Evolutionary conservation across 2,113 vertebrate genomes (phyloP).

Genomic region (Sminthopsis crassicaudata): DNA sequence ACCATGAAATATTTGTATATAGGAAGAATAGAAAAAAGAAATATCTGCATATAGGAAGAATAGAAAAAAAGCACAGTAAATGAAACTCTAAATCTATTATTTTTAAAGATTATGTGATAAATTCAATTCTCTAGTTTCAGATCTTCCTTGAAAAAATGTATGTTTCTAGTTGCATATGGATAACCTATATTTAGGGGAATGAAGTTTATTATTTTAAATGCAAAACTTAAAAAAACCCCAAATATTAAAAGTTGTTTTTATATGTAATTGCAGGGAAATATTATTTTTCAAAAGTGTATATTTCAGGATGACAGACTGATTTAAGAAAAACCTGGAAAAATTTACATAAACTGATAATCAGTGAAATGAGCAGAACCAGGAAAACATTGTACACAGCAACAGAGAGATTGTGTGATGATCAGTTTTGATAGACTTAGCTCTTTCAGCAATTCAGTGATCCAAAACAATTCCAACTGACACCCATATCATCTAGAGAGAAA

Average conservation of each 20-base stretch:
- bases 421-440: too few species aligned
- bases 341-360: too few species aligned
- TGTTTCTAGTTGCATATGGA: not conserved
- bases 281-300: not conserved
- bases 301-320: not conserved
- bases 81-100: not conserved
- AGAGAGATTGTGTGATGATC: too few species aligned
- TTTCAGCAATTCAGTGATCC: too few species aligned
- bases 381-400: too few species aligned
- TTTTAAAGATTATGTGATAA: not conserved
- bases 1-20: not conserved
- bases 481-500: too few species aligned
- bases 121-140: not conserved
- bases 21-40: not conserved
- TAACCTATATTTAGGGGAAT: not conserved
- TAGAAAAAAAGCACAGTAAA: not conserved
- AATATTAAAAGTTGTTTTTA: not conserved
- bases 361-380: too few species aligned
- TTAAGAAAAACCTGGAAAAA: too few species aligned
- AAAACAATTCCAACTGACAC: too few species aligned
- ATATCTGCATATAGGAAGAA: not conserved
- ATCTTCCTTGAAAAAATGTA: not conserved
- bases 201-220: not conserved
- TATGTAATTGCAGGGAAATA: not conserved
- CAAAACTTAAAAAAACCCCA: not conserved